Evolutionary conservation across 2,113 vertebrate species (phyloP).

Genomic region (Hystrix brachyura): DNA sequence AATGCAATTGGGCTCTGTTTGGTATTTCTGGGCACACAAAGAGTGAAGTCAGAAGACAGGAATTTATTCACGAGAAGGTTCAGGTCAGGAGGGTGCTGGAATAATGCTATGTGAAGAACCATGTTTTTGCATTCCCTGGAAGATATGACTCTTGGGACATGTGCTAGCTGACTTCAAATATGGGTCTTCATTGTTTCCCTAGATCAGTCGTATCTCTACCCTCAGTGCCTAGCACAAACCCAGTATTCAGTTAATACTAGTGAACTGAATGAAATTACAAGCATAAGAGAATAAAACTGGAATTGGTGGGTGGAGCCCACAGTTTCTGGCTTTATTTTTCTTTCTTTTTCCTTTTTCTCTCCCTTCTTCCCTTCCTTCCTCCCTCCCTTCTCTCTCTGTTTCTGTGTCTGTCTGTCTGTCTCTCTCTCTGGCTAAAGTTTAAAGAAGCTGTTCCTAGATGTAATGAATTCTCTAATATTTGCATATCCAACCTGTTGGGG

Average conservation of each 20-base stretch:
- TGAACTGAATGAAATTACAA: not conserved
- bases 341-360: not conserved
- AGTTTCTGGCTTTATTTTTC: constrained; percentile 45
- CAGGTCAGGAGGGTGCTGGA: not conserved
- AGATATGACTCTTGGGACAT: not conserved
- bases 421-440: not conserved
- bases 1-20: not conserved
- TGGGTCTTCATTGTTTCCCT: constrained; percentile 38
- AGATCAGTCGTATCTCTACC: not conserved
- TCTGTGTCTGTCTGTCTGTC: not conserved
- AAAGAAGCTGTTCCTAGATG: not conserved
- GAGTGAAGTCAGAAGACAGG: not conserved
- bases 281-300: constrained; percentile 2
- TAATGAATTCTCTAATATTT: not conserved
- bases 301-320: not conserved
- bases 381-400: no score
- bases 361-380: accelerated
- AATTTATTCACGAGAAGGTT: not conserved
- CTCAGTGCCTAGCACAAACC: not conserved
- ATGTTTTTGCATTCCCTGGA: not conserved
- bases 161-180: constrained; percentile 38
- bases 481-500: not conserved
- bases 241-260: constrained; percentile 10
- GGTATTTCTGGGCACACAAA: constrained; percentile 17
- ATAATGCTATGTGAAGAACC: constrained; percentile 23